Conservation (phyloP, 2,113 vertebrate genomes). For the Symphodus melops region DNA sequence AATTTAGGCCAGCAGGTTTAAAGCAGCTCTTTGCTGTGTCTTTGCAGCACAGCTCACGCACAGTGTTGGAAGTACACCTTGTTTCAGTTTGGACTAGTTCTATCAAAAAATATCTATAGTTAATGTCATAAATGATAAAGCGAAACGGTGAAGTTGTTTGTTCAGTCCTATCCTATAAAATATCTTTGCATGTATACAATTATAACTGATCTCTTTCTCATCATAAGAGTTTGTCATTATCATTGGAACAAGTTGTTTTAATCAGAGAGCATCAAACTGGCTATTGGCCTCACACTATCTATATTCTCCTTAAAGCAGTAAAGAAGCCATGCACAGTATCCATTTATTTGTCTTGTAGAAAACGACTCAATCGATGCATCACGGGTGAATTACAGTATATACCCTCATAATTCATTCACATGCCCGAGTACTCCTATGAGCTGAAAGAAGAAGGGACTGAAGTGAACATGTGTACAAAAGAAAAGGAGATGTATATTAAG, state of each 20-base stretch:
- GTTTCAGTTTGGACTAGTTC: neutral
- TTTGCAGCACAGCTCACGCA: constrained; percentile 17
- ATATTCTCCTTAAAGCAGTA: neutral
- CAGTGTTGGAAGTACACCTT: neutral
- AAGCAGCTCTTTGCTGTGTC: constrained; percentile 34
- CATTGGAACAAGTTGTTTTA: neutral
- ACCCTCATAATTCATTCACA: neutral
- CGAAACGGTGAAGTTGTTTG: neutral
- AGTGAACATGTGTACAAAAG: neutral
- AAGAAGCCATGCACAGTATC: neutral
- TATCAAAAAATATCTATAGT: neutral
- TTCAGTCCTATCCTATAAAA: neutral
- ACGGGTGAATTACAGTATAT: neutral
- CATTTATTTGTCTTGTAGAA: neutral
- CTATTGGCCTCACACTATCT: too few species aligned
- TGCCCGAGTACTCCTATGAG: constrained; percentile 1
- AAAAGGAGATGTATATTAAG: neutral
- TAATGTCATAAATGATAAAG: neutral
- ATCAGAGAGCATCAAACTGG: too few species aligned
- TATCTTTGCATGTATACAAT: neutral
- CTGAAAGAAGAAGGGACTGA: neutral
- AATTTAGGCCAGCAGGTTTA: constrained; percentile 55
- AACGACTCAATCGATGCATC: neutral
- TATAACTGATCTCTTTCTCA: neutral
- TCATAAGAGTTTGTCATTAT: neutral